Evolutionary conservation across 1,140 invertebrate species (phyloP).

Genomic region (Formica exsecta): DNA sequence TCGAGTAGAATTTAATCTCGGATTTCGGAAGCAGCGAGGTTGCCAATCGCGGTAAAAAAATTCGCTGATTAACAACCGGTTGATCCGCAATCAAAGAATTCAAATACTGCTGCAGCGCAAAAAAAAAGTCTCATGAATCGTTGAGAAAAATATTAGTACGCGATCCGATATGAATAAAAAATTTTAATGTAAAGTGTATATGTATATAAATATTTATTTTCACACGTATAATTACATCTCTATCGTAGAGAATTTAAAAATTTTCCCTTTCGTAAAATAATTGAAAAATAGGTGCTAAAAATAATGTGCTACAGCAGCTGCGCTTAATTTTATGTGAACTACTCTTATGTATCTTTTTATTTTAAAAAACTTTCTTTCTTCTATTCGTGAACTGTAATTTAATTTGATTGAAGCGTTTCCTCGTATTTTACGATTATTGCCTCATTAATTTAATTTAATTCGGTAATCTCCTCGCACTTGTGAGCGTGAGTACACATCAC

Average conservation of each 20-base stretch:
- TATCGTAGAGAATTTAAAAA: background rate
- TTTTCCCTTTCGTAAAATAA: background rate
- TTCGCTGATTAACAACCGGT: conserved; percentile 22
- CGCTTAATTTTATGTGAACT: conserved; percentile 28
- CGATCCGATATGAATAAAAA: background rate
- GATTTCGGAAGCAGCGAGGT: conserved; percentile 9
- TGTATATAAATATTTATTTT: background rate
- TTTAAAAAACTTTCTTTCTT: background rate
- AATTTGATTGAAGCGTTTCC: conserved; percentile 3
- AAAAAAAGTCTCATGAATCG: background rate
- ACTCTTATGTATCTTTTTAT: background rate
- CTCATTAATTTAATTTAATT: conserved; percentile 12
- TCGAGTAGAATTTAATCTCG: conserved; percentile 58
- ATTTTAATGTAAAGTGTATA: background rate
- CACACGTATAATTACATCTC: background rate
- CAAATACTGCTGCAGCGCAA: background rate
- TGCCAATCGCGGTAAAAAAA: conserved; percentile 19
- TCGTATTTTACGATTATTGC: background rate
- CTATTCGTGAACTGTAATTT: background rate
- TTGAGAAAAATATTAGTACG: conserved; percentile 3
- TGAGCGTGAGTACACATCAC: background rate
- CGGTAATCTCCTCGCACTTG: too few relatives aligned
- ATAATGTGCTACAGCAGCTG: background rate
- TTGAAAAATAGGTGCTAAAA: background rate
- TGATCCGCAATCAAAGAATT: background rate